Conservation (phyloP, 30 jellyfish, hydroid and myxozoan genomes). For the Aurelia aurita region DNA sequence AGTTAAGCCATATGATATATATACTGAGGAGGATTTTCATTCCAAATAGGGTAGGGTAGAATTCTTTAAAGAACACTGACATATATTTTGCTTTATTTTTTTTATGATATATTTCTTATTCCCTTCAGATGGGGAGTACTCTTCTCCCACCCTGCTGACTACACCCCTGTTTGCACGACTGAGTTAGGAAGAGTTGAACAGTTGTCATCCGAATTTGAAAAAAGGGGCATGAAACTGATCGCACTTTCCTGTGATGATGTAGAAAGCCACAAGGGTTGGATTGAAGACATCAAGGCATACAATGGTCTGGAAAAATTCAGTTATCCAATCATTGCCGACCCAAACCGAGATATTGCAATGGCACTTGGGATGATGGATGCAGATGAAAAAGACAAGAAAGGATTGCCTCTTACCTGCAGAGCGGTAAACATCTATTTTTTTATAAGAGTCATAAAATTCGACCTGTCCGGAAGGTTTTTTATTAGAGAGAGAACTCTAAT, state of each 20-base stretch:
- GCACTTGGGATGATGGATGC: conserved; percentile 96
- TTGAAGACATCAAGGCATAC: conserved; percentile 91
- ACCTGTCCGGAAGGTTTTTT: too few species aligned
- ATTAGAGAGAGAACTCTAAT: too few species aligned
- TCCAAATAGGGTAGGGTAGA: too few species aligned
- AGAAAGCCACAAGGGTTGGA: conserved; percentile 96
- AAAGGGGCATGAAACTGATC: conserved; percentile 89
- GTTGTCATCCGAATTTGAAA: conserved; percentile 81
- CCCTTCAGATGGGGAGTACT: conserved; percentile 93
- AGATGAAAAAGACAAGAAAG: conserved; percentile 91
- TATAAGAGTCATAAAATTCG: too few species aligned
- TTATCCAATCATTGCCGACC: conserved; percentile 98
- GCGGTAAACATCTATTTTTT: conserved; percentile 86
- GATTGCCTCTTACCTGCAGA: conserved; percentile 90
- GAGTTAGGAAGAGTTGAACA: conserved; percentile 91
- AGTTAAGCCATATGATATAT: too few species aligned
- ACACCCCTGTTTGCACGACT: conserved; percentile 99
- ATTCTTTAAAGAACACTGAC: too few species aligned
- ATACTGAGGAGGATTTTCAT: too few species aligned
- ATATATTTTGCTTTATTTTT: too few species aligned
- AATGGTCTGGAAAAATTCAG: conserved; percentile 49
- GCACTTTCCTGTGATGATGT: conserved; percentile 97
- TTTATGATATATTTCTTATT: too few species aligned
- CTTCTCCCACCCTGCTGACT: conserved; percentile 99
- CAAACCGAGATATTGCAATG: conserved; percentile 83